Evolutionary conservation across 2,113 vertebrate genomes (phyloP).

Genomic region (Syrmaticus mikado): DNA sequence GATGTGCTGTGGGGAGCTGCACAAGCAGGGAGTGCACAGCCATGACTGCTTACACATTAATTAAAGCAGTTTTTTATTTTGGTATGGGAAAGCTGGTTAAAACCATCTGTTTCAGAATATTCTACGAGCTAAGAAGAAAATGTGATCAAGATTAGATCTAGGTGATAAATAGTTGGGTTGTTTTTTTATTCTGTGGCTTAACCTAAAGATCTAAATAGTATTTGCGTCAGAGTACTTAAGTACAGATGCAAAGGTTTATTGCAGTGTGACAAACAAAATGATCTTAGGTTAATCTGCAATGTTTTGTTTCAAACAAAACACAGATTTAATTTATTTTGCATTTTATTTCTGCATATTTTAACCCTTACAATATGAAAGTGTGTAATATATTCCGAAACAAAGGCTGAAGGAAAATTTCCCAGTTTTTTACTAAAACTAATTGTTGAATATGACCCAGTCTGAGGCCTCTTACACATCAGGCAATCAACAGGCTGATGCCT

Average conservation of each 20-base stretch:
- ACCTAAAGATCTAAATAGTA: constrained; percentile 21
- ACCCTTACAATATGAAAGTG: neutral
- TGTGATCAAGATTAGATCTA: constrained; percentile 52
- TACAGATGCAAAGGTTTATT: constrained; percentile 59
- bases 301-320: constrained; percentile 10
- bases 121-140: constrained; percentile 19
- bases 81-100: constrained; percentile 22
- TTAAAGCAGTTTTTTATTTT: constrained; percentile 43
- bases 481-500: constrained; percentile 71
- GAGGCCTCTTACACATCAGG: constrained; percentile 59
- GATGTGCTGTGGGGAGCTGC: neutral
- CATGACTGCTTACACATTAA: constrained; percentile 29
- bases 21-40: neutral
- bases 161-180: constrained; percentile 50
- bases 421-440: neutral
- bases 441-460: constrained; percentile 46
- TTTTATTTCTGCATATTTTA: constrained; percentile 19
- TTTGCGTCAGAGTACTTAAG: constrained; percentile 43
- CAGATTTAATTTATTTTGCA: constrained; percentile 11
- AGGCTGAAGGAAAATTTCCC: neutral
- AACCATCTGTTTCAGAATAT: constrained; percentile 59
- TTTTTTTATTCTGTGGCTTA: neutral
- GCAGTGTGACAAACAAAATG: neutral
- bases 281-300: constrained; percentile 27
- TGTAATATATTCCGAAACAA: neutral